These are phyloP conservation scores for Australoheros facetus DNA, from an alignment of 2,797 vertebrate species.

Conservation along the genomic window DNA sequence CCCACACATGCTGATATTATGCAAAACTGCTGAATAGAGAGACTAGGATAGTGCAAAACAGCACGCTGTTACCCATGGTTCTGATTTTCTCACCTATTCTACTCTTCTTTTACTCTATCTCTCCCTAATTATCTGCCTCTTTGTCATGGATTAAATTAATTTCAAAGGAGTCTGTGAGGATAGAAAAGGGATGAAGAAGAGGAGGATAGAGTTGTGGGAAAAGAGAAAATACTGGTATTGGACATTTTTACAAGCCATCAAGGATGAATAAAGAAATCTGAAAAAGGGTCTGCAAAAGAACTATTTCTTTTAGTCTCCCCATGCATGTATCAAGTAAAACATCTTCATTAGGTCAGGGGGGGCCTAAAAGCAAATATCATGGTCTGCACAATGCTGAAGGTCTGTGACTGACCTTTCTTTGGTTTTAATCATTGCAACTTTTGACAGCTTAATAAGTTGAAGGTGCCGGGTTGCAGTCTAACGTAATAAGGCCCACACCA, in stretches of 20 bases:
- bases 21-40: constrained; percentile 87
- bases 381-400: constrained; percentile 90
- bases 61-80: constrained; percentile 76
- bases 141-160: constrained; percentile 86
- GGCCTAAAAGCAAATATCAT: constrained; percentile 93
- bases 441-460: constrained; percentile 99
- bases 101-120: constrained; percentile 73
- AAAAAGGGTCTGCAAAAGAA: constrained; percentile 84
- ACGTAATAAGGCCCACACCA: constrained; percentile 97
- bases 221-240: constrained; percentile 65
- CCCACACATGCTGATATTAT: constrained; percentile 85
- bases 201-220: constrained; percentile 67
- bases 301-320: constrained; percentile 85
- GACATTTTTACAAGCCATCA: constrained; percentile 75
- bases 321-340: constrained; percentile 86
- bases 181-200: constrained; percentile 61
- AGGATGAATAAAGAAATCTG: constrained; percentile 65
- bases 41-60: constrained; percentile 78
- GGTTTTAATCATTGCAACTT: constrained; percentile 99
- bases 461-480: constrained; percentile 97
- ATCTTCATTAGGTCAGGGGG: constrained; percentile 91
- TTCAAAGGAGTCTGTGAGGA: constrained; percentile 74
- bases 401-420: constrained; percentile 95
- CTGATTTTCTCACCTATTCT: constrained; percentile 81
- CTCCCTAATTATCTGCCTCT: constrained; percentile 76